phyloP scores from a whole-genome alignment of 37 sponge, comb jelly and placozoan species.

The Dysidea cf. avara region DNA sequence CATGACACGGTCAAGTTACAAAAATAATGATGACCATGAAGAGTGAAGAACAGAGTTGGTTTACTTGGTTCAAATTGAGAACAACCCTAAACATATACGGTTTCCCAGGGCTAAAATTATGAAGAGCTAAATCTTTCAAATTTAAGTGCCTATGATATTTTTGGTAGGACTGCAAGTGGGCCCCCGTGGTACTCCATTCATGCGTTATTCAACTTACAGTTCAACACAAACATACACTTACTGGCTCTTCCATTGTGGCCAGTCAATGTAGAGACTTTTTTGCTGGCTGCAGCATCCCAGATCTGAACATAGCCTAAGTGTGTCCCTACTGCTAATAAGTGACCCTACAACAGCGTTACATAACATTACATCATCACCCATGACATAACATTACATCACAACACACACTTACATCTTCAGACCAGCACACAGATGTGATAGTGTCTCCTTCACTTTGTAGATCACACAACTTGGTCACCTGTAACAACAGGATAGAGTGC shows the following conservation, averaged over 20 bases:
- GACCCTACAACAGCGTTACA: conserved; percentile 28
- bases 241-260: conserved; percentile 82
- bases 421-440: conserved; percentile 87
- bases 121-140: no score
- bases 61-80: no score
- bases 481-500: no score
- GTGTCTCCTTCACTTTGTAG: conserved; percentile 54
- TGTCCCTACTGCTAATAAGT: conserved; percentile 78
- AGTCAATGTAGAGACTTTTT: conserved; percentile 29
- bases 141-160: no score
- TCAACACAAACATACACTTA: conserved; percentile 1
- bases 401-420: conserved; percentile 59
- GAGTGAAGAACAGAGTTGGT: no score
- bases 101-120: no score
- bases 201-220: no score
- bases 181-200: no score
- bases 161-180: no score
- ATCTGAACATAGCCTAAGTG: conserved; percentile 68
- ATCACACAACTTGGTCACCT: conserved; percentile 81
- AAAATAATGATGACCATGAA: no score
- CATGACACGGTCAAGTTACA: no score
- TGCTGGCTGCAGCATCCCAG: conserved; percentile 80
- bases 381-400: neutral
- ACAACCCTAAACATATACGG: no score
- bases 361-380: neutral